Conservation (phyloP, 2,888 invertebrate genomes). For the Lottia scabra region DNA sequence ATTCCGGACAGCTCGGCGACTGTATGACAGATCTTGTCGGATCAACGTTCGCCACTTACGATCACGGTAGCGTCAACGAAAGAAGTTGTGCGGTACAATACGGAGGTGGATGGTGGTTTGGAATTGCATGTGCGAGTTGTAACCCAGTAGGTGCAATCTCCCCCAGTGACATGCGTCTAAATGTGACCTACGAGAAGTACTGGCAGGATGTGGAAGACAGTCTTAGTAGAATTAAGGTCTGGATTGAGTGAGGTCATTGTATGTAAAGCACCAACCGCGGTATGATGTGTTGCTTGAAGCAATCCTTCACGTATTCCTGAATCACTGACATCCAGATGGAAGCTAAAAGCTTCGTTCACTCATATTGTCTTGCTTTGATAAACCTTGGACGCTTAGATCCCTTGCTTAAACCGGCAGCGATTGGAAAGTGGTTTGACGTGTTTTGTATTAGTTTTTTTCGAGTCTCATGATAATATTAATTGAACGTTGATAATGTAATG, state of each 20-base stretch:
- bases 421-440: too few species aligned
- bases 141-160: neutral
- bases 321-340: too few species aligned
- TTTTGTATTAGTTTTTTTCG: too few species aligned
- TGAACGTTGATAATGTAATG: too few species aligned
- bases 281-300: too few species aligned
- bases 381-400: too few species aligned
- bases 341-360: too few species aligned
- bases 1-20: neutral
- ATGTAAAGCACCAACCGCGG: too few species aligned
- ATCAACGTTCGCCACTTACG: neutral
- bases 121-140: neutral
- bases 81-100: neutral
- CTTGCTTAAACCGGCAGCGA: too few species aligned
- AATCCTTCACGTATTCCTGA: too few species aligned
- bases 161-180: neutral
- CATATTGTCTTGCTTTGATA: too few species aligned
- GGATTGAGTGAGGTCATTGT: neutral
- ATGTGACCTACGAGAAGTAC: neutral
- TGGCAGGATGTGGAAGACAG: neutral
- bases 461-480: too few species aligned
- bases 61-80: neutral
- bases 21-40: neutral
- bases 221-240: neutral
- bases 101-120: neutral